phyloP scores from a whole-genome alignment of 1,140 invertebrate species.

The Mesaphorura yosii region DNA sequence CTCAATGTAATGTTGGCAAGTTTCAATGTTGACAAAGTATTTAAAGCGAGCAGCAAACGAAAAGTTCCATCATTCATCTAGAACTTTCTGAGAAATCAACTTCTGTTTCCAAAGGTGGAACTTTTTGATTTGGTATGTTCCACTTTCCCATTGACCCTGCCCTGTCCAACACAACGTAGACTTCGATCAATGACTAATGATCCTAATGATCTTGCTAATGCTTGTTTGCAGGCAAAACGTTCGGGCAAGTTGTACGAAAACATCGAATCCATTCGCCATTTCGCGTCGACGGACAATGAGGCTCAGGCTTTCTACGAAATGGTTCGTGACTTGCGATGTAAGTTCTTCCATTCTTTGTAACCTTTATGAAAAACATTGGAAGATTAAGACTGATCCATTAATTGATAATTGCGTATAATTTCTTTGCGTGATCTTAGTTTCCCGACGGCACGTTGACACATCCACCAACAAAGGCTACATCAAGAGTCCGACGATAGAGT shows the following conservation, averaged over 20 bases:
- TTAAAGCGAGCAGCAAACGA: too few species aligned
- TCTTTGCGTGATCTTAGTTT: constrained; percentile 41
- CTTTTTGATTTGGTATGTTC: too few species aligned
- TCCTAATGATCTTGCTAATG: constrained; percentile 6
- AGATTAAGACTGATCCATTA: constrained; percentile 4
- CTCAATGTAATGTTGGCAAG: too few species aligned
- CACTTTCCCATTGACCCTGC: too few species aligned
- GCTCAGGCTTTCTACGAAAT: constrained; percentile 65
- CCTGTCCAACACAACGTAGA: too few species aligned
- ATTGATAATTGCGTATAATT: constrained; percentile 10
- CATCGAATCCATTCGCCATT: constrained; percentile 50
- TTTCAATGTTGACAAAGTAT: too few species aligned
- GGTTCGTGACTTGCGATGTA: constrained; percentile 59
- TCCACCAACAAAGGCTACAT: constrained; percentile 66
- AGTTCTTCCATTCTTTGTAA: constrained; percentile 30
- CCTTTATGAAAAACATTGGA: not conserved
- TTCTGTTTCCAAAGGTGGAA: too few species aligned
- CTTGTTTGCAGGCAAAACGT: constrained; percentile 18
- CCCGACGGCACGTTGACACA: constrained; percentile 52
- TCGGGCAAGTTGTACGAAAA: constrained; percentile 55
- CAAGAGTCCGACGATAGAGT: constrained; percentile 67
- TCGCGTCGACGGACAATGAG: constrained; percentile 55
- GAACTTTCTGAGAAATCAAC: too few species aligned
- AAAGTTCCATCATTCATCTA: too few species aligned
- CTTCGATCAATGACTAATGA: too few species aligned